These are phyloP conservation scores for Coluber constrictor DNA, from an alignment of 2,797 vertebrate genomes.

Conservation along the genomic window DNA sequence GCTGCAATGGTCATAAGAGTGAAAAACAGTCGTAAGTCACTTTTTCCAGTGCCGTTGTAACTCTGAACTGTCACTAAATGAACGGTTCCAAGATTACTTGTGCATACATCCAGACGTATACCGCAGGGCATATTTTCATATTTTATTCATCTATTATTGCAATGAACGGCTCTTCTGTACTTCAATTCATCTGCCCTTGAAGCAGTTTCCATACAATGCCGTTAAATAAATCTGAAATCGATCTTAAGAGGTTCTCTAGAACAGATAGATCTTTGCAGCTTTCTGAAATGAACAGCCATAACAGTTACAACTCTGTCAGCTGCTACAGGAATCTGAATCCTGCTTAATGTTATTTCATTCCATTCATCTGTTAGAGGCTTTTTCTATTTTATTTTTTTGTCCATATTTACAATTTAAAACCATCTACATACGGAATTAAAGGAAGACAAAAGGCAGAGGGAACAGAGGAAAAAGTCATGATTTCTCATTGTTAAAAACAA, in stretches of 20 bases:
- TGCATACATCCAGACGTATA: not conserved
- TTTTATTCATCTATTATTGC: not conserved
- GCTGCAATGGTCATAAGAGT: not conserved
- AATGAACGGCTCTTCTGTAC: not conserved
- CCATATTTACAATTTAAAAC: constrained; percentile 27
- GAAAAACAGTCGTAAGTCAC: no score
- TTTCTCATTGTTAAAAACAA: constrained; percentile 27
- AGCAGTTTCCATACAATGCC: not conserved
- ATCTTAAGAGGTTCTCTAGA: not conserved
- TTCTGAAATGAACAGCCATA: not conserved
- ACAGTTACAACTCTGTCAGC: not conserved
- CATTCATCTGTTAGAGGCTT: not conserved
- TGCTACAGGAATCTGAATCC: not conserved
- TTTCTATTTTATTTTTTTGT: not conserved
- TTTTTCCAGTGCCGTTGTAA: not conserved
- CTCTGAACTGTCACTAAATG: not conserved
- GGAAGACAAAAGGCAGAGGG: not conserved
- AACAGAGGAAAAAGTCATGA: constrained; percentile 32
- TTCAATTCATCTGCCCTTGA: not conserved
- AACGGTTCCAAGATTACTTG: not conserved
- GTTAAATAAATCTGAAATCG: not conserved
- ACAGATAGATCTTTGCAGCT: not conserved
- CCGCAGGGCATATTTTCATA: not conserved
- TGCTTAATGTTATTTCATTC: no score
- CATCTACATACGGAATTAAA: constrained; percentile 29